Base-by-base conservation (phyloP, 2,797 vertebrate species). In the Xiphophorus birchmanni region DNA sequence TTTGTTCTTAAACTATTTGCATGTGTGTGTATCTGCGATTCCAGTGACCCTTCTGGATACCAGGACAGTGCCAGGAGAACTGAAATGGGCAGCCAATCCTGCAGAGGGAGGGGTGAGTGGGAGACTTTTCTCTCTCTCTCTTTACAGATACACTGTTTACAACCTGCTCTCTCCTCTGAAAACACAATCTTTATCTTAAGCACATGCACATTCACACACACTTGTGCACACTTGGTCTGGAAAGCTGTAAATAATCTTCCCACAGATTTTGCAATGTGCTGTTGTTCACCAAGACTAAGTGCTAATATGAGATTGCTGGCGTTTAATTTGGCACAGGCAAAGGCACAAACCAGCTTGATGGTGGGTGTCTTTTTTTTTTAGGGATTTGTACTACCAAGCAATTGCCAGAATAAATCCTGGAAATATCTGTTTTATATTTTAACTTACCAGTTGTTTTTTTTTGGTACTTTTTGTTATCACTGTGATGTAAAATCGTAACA, bases 91-190 rank as follows among this genome's bases (percentile, higher is more conserved):
- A 94, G 97, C 98, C 21, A 99, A 97, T 93, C 98, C 98, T 65
- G 92, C 97, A 91, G 98, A 99, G 96, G 98, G 97, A 97, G 98
- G 98, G 97, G 98, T 99, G 97, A 99, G 98, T 98, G 91, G 91
- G 89, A 88, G 80, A 88, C 84, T 72, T 80, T 75, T 80, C 11
- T 80, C 76, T 18, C 4, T 35, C 67, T 74, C 50, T 74, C 54
- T 77, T 81, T 56, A 83, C 89, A 88, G 74, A 93, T 85, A 88
- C 75, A 78, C 79, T 81, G 86, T 92, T 92, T 90, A 90, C 87
- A 94, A 92, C 86, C 78, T 90, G 90, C 75, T 91, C 83, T 90
- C 88, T 91, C 87, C 82, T 89, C 88, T 82, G 81, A 89, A 76
- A 85, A 90, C 86, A 84, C 91, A 85, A 79, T 84, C 81, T 75